phyloP scores from a whole-genome alignment of 2,888 invertebrate genomes.

The Drosophila putrida region DNA sequence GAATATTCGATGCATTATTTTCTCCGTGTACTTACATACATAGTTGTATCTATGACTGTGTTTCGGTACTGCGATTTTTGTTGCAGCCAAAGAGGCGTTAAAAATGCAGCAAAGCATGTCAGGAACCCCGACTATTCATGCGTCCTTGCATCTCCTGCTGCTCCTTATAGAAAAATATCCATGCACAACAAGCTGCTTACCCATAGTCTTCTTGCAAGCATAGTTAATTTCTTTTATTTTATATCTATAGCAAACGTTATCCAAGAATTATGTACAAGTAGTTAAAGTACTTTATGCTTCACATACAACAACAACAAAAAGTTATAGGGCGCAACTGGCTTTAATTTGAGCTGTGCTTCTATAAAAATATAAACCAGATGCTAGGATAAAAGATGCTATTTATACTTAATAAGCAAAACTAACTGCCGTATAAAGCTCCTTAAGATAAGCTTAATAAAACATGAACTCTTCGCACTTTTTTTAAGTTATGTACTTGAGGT shows the following conservation, averaged over 20 bases:
- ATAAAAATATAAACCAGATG: background rate
- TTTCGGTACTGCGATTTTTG: constrained; percentile 23
- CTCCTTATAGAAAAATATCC: constrained; percentile 20
- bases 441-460: background rate
- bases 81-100: constrained; percentile 35
- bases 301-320: constrained; percentile 7
- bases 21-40: background rate
- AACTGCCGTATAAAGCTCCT: background rate
- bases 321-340: constrained; percentile 2
- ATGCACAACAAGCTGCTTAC: constrained; percentile 30
- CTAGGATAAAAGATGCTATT: background rate
- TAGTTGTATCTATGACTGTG: background rate
- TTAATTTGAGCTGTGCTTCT: constrained; percentile 1
- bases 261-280: constrained; percentile 53
- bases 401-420: constrained; percentile 3
- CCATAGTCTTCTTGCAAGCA: constrained; percentile 32
- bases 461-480: background rate
- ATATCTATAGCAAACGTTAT: constrained; percentile 38
- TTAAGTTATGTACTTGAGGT: background rate
- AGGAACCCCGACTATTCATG: constrained; percentile 10
- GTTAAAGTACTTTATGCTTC: constrained; percentile 32
- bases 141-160: constrained; percentile 12
- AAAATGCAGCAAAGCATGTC: constrained; percentile 41
- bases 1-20: too few species aligned
- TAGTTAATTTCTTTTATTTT: constrained; percentile 50